Conservation (phyloP, 2,113 vertebrate species). For the Diadophis punctatus region DNA sequence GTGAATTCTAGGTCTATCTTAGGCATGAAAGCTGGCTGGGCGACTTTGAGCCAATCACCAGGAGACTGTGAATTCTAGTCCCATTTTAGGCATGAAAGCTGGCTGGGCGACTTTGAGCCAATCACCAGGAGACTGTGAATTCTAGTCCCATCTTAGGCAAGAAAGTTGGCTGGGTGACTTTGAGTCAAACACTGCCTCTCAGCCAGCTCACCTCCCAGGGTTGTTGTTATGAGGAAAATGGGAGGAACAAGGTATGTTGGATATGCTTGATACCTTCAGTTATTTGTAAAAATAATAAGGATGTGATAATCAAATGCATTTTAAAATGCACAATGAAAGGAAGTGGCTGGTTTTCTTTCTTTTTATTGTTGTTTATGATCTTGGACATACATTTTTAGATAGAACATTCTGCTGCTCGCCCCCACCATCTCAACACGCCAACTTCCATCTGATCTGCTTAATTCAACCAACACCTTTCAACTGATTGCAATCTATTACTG, state of each 20-base stretch:
- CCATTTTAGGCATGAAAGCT: too few relatives aligned
- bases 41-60: too few relatives aligned
- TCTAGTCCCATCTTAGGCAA: too few relatives aligned
- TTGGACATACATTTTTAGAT: conserved; percentile 65
- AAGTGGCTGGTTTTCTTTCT: conserved; percentile 26
- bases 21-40: too few relatives aligned
- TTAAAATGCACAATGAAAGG: conserved; percentile 24
- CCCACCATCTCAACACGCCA: conserved; percentile 11
- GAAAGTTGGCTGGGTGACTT: too few relatives aligned
- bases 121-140: too few relatives aligned
- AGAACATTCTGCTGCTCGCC: conserved; percentile 37
- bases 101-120: too few relatives aligned
- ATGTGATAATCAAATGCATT: neutral
- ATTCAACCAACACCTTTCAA: conserved; percentile 54
- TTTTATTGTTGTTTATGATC: conserved; percentile 62
- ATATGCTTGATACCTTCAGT: neutral
- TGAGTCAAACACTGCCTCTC: neutral
- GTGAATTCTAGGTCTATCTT: too few relatives aligned
- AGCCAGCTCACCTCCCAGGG: neutral
- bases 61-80: too few relatives aligned
- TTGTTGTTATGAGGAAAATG: neutral
- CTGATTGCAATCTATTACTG: conserved; percentile 74
- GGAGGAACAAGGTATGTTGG: neutral
- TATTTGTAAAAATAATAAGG: neutral
- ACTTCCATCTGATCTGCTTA: conserved; percentile 55